A percentile compares a stretch with the other conserved stretches of the same genome.
phyloP scores from a whole-genome alignment of 2,113 vertebrate species.

The Myxocyprinus asiaticus region DNA sequence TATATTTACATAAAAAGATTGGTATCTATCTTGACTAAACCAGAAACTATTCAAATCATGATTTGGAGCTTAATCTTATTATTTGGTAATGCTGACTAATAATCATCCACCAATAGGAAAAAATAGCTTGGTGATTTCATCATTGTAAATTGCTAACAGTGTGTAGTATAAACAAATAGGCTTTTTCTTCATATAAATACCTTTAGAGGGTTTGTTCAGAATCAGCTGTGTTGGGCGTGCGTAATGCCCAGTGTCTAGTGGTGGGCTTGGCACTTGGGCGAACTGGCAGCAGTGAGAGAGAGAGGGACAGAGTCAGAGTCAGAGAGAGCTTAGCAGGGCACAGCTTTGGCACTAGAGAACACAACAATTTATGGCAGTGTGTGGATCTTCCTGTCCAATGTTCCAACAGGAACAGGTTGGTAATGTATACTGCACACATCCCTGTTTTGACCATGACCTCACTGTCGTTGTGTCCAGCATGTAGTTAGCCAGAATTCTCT shows the following conservation, averaged over 20 bases:
- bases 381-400: slow-evolving; percentile 45
- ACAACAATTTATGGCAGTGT: slow-evolving; percentile 50
- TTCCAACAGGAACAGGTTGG: slow-evolving; percentile 53
- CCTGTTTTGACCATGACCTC: slow-evolving; percentile 32
- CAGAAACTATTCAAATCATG: not conserved
- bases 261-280: slow-evolving; percentile 48
- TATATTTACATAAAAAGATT: not conserved
- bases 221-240: slow-evolving; percentile 35
- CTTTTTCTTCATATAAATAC: no score
- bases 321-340: slow-evolving; percentile 35
- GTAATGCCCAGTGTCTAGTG: slow-evolving; percentile 39
- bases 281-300: not conserved
- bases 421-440: slow-evolving; percentile 28
- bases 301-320: no score
- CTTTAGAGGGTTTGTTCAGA: slow-evolving; percentile 6
- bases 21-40: slow-evolving; percentile 5
- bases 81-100: slow-evolving; percentile 1
- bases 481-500: not conserved
- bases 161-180: no score
- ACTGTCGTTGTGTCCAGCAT: slow-evolving; percentile 7
- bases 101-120: no score
- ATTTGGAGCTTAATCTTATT: no score
- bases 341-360: slow-evolving; percentile 47
- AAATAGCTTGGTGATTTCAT: no score
- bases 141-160: no score